These are phyloP conservation scores for Caenorhabditis remanei DNA, from an alignment of 1,140 invertebrate genomes.

Conservation along the genomic window DNA sequence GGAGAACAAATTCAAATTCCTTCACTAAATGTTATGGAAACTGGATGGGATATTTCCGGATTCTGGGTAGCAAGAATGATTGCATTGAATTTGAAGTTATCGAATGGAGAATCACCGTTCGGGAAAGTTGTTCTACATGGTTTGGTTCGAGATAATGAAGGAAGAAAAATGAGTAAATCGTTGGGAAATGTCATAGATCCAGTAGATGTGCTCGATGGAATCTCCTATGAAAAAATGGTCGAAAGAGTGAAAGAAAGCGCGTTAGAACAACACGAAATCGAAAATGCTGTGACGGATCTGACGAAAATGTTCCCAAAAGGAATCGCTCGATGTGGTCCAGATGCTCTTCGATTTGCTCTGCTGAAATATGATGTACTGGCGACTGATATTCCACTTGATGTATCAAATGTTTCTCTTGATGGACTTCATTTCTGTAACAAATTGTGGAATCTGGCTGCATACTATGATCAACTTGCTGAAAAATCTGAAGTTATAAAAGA, in stretches of 20 bases:
- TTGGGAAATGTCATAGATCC: conserved; percentile 98
- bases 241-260: conserved; percentile 68
- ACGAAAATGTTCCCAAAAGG: conserved; percentile 86
- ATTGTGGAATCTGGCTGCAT: conserved; percentile 96
- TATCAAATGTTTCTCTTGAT: conserved; percentile 86
- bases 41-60: conserved; percentile 97
- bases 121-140: conserved; percentile 89
- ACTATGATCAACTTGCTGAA: conserved; percentile 82
- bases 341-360: conserved; percentile 94
- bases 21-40: conserved; percentile 90
- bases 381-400: conserved; percentile 91
- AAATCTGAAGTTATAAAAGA: conserved; percentile 49
- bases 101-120: conserved; percentile 68
- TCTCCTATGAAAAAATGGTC: conserved; percentile 83
- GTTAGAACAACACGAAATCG: conserved; percentile 68
- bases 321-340: conserved; percentile 97
- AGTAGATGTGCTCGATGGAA: conserved; percentile 92
- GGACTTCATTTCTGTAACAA: conserved; percentile 99
- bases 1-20: conserved; percentile 70
- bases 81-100: conserved; percentile 70
- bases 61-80: conserved; percentile 88
- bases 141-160: conserved; percentile 95
- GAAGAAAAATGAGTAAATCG: conserved; percentile 98
- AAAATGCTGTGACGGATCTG: conserved; percentile 67
- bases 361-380: conserved; percentile 85